These are phyloP conservation scores for Danio aesculapii DNA, from an alignment of 2,797 vertebrate genomes.

Conservation along the genomic window DNA sequence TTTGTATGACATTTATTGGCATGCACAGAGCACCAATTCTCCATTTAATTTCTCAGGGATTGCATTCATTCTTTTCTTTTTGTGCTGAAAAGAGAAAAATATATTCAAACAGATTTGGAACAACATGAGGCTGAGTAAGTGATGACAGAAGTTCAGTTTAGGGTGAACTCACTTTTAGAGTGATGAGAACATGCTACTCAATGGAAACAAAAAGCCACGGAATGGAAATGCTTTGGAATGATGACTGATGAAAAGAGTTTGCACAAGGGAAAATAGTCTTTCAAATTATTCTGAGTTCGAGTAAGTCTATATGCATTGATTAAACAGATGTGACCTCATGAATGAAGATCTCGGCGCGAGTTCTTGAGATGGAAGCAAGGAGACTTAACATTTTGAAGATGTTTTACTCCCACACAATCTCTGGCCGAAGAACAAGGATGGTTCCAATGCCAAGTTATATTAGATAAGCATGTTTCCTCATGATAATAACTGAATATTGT, in stretches of 20 bases:
- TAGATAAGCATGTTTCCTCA: conserved; percentile 1
- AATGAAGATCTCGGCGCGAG: neutral
- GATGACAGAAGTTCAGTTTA: neutral
- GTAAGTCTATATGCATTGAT: neutral
- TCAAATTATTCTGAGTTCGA: neutral
- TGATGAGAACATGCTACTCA: neutral
- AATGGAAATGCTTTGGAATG: neutral
- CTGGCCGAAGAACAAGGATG: neutral
- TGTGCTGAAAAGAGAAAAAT: neutral
- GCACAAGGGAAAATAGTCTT: neutral
- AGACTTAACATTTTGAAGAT: neutral
- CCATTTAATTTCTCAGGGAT: too few relatives aligned
- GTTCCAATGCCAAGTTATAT: neutral
- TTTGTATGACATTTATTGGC: neutral
- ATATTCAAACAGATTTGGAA: neutral
- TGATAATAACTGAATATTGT: too few relatives aligned
- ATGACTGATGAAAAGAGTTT: conserved; percentile 1
- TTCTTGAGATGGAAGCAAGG: neutral
- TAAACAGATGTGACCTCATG: conserved; percentile 20
- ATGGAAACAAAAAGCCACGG: fast-evolving
- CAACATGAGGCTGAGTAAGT: neutral
- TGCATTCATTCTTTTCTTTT: neutral
- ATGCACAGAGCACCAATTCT: too few relatives aligned
- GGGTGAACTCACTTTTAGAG: neutral
- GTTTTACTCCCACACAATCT: conserved; percentile 4